Evolutionary conservation across 2,888 invertebrate species (phyloP).

Genomic region (Drosophila aldrichi): DNA sequence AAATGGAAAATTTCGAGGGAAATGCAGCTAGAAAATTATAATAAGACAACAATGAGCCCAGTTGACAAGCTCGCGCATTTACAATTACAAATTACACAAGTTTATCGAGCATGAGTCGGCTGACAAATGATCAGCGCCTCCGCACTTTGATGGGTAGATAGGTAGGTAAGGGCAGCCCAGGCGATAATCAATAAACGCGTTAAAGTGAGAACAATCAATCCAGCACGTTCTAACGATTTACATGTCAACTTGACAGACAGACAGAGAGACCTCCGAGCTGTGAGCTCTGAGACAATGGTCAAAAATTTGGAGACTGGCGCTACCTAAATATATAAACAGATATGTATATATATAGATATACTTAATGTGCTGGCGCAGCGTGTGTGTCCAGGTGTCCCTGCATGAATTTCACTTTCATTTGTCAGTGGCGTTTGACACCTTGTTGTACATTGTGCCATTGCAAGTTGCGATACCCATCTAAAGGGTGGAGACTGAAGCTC

Average conservation of each 20-base stretch:
- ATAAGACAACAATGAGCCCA: constrained; percentile 58
- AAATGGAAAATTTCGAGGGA: constrained; percentile 38
- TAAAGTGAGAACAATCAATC: constrained; percentile 77
- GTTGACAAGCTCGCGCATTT: constrained; percentile 58
- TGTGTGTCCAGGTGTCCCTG: constrained; percentile 72
- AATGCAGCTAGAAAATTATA: constrained; percentile 49
- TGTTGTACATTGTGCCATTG: constrained; percentile 54
- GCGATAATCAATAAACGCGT: constrained; percentile 52
- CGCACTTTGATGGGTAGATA: background rate
- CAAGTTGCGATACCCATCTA: constrained; percentile 62
- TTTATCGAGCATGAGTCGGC: constrained; percentile 33
- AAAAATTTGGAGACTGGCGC: constrained; percentile 54
- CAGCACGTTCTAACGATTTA: constrained; percentile 77
- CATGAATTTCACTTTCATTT: constrained; percentile 82
- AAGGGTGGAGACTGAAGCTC: constrained; percentile 9
- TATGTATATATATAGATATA: constrained; percentile 7
- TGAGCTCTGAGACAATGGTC: constrained; percentile 39
- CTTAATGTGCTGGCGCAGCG: constrained; percentile 27
- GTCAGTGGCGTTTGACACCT: constrained; percentile 81
- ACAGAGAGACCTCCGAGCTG: background rate
- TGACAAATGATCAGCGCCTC: constrained; percentile 63
- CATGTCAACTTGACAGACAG: constrained; percentile 75
- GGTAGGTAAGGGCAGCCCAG: constrained; percentile 1
- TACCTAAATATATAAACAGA: constrained; percentile 16
- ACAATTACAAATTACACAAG: constrained; percentile 69